Percentiles rank a stretch among this genome's conserved stretches.
Evolutionary conservation across 2,797 vertebrate genomes (phyloP).

Genomic region (Syngnathus rostellatus): DNA sequence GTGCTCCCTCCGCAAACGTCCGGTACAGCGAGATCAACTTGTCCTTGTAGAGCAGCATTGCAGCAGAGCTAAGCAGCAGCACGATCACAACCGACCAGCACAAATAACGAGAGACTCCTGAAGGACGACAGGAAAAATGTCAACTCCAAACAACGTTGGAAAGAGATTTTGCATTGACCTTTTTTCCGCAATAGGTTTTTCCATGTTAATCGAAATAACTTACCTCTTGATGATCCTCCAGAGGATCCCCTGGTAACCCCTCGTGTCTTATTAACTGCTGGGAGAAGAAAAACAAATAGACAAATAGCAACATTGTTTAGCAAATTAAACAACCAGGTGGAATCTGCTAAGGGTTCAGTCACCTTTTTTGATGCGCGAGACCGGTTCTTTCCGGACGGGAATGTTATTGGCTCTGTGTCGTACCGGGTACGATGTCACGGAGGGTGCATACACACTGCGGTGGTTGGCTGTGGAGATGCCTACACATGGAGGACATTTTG

Average conservation of each 20-base stretch:
- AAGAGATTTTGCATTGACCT: too few species aligned
- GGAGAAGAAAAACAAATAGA: not conserved
- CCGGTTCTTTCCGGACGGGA: slow-evolving; percentile 13
- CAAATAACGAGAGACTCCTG: slow-evolving; percentile 43
- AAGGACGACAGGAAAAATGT: slow-evolving; percentile 9
- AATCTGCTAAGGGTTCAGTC: not conserved
- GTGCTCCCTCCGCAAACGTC: not conserved
- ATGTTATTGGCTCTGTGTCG: slow-evolving; percentile 22
- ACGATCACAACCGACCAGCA: slow-evolving; percentile 38
- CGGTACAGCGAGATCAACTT: slow-evolving; percentile 6
- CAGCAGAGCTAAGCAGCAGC: slow-evolving; percentile 18
- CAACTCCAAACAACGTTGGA: not conserved
- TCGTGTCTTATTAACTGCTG: slow-evolving; percentile 25
- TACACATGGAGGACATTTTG: slow-evolving; percentile 16
- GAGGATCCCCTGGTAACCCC: slow-evolving; percentile 19
- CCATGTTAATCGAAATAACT: slow-evolving; percentile 8
- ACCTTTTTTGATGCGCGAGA: slow-evolving; percentile 47
- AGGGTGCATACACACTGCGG: not conserved
- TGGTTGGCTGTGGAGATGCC: slow-evolving; percentile 13
- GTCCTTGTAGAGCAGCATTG: slow-evolving; percentile 32
- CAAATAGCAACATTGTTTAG: not conserved
- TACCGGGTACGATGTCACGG: not conserved
- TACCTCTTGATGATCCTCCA: slow-evolving; percentile 42
- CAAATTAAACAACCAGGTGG: not conserved
- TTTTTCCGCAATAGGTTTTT: too few species aligned